A percentile compares a stretch with the other conserved stretches of the same genome.
These are phyloP conservation scores for Nettapus auritus DNA, from an alignment of 2,113 vertebrate genomes.

Conservation along the genomic window DNA sequence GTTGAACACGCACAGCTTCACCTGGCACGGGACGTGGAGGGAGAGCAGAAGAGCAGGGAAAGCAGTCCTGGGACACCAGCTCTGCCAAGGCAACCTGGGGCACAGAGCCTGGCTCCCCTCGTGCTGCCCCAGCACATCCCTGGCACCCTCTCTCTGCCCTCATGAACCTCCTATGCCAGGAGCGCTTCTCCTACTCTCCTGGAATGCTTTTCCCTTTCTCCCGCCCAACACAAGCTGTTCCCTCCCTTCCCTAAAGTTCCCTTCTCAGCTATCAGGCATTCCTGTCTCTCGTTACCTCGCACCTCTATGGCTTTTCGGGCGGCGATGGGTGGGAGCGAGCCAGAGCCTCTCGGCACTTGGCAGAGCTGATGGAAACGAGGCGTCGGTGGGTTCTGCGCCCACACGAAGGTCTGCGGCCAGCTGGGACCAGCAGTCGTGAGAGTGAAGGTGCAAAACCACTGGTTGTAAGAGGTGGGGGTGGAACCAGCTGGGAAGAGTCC, in stretches of 20 bases:
- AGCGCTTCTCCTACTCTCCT: not conserved
- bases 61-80: not conserved
- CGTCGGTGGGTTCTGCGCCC: not conserved
- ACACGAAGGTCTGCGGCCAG: not conserved
- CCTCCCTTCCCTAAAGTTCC: constrained; percentile 36
- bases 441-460: not conserved
- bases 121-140: not conserved
- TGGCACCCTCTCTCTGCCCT: not conserved
- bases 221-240: not conserved
- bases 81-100: not conserved
- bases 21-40: not conserved
- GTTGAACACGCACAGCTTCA: not conserved
- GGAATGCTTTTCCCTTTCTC: not conserved
- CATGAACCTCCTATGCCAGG: not conserved
- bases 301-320: not conserved
- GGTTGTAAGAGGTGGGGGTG: not conserved
- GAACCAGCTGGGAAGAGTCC: not conserved
- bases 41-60: not conserved
- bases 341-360: not conserved
- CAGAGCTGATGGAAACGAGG: not conserved
- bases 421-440: accelerated
- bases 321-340: not conserved
- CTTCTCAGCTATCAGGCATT: not conserved
- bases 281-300: not conserved
- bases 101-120: not conserved